Evolutionary conservation across 2,888 invertebrate species (phyloP).

Genomic region (Sturmia bella): DNA sequence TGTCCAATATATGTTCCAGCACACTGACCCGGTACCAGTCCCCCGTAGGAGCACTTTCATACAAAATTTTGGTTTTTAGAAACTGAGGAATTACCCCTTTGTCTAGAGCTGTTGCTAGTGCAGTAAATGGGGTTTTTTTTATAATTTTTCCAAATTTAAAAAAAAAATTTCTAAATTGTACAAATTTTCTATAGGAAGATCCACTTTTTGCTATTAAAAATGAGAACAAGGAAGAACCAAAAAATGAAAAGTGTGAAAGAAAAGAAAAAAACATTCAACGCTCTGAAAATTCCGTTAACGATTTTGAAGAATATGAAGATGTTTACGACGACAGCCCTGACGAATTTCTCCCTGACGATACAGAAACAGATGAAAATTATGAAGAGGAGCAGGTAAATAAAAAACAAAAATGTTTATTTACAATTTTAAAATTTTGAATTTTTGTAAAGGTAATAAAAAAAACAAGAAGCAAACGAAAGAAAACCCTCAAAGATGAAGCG

Average conservation of each 20-base stretch:
- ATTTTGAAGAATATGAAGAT: constrained; percentile 44
- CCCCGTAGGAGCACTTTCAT: no score
- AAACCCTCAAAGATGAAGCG: constrained; percentile 12
- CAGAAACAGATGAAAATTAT: constrained; percentile 26
- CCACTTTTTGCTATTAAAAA: constrained; percentile 47
- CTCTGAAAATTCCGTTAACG: constrained; percentile 7
- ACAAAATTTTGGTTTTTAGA: no score
- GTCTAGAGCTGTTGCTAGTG: no score
- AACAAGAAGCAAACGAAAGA: constrained; percentile 23
- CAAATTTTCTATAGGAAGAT: constrained; percentile 49
- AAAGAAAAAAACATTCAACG: not conserved
- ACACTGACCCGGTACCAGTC: no score
- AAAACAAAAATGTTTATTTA: no score
- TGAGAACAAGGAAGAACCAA: constrained; percentile 31
- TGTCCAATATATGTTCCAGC: no score
- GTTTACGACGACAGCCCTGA: constrained; percentile 37
- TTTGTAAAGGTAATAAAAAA: not conserved
- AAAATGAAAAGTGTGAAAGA: constrained; percentile 8
- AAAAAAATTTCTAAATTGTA: no score
- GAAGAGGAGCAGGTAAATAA: constrained; percentile 8
- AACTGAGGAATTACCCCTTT: no score
- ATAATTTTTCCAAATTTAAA: no score
- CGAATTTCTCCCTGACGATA: constrained; percentile 46
- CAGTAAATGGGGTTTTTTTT: no score
- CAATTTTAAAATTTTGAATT: not conserved